These are phyloP conservation scores for Gorsachius magnificus DNA, from an alignment of 2,797 vertebrate species.

Conservation along the genomic window DNA sequence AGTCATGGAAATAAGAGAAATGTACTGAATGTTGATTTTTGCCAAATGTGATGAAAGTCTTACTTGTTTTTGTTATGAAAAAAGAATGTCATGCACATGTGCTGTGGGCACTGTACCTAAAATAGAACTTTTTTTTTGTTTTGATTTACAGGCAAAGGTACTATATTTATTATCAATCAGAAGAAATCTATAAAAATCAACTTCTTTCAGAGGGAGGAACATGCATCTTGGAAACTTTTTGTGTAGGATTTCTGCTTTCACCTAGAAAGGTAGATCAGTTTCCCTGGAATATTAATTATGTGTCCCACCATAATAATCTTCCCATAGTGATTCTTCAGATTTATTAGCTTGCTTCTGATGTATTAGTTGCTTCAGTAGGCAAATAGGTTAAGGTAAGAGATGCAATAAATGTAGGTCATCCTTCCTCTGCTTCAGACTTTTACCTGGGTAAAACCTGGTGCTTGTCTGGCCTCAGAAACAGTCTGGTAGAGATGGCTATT, in stretches of 20 bases:
- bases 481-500: neutral
- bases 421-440: neutral
- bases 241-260: neutral
- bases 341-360: neutral
- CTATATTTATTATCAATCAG: neutral
- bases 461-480: neutral
- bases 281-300: neutral
- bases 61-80: neutral
- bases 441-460: neutral
- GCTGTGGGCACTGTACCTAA: neutral
- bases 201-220: neutral
- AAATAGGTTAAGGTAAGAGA: neutral
- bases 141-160: neutral
- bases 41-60: neutral
- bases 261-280: neutral
- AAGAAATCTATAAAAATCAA: neutral
- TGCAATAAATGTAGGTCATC: rapidly evolving
- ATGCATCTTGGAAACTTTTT: neutral
- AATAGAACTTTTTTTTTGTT: neutral
- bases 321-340: neutral
- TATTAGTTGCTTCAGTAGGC: neutral
- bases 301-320: neutral
- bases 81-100: neutral
- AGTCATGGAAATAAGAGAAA: neutral
- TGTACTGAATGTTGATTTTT: neutral